These are phyloP conservation scores for Pseudois nayaur DNA, from an alignment of 2,113 vertebrate genomes.

Conservation along the genomic window DNA sequence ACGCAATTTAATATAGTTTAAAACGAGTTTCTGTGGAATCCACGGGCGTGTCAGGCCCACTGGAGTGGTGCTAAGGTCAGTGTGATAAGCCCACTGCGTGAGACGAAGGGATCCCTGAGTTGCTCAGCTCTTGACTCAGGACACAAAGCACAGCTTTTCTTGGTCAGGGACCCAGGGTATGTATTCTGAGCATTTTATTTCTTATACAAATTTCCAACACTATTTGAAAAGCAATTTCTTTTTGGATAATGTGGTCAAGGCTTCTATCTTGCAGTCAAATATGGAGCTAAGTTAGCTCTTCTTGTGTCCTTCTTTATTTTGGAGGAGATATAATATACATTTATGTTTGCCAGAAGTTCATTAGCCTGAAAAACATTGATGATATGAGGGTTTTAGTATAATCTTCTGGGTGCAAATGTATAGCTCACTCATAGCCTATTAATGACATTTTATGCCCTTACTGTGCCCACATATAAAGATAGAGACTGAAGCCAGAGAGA, in stretches of 20 bases:
- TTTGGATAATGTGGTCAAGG: constrained; percentile 27
- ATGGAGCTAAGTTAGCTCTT: constrained; percentile 79
- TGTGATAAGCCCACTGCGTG: not conserved
- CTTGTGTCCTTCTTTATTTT: constrained; percentile 80
- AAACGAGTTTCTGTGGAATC: not conserved
- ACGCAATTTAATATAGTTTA: not conserved
- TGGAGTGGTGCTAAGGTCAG: not conserved
- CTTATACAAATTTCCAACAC: not conserved
- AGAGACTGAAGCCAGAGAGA: not conserved
- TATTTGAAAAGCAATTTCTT: constrained; percentile 37
- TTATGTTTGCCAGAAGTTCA: constrained; percentile 90
- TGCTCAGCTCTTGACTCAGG: not conserved
- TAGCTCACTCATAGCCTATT: not conserved
- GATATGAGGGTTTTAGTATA: not conserved
- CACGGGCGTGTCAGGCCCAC: not conserved
- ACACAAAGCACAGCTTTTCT: not conserved
- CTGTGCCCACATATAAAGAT: not conserved
- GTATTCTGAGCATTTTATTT: constrained; percentile 37
- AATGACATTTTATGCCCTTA: not conserved
- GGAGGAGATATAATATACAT: constrained; percentile 87
- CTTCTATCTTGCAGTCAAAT: not conserved
- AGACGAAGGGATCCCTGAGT: not conserved
- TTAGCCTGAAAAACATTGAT: constrained; percentile 84
- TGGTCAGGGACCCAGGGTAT: not conserved
- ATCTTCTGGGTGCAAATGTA: not conserved